Evolutionary conservation across 2,797 vertebrate species (phyloP), one percentile per base, ranked within the genome.

Genomic region (Poecilia picta): DNA sequence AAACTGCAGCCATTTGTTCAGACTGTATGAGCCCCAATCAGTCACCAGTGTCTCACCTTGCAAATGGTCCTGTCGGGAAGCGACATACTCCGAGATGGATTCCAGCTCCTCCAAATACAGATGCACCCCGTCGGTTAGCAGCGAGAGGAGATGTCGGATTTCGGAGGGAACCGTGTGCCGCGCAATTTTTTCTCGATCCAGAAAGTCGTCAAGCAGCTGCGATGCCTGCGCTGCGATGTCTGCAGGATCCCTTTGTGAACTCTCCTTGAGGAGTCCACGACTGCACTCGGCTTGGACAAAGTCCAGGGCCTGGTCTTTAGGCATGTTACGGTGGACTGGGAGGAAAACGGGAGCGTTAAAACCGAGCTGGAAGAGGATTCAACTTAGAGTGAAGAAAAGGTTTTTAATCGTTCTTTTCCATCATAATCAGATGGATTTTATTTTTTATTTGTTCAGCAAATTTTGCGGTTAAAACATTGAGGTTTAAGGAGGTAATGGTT

Each of bases 291-390:
- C 88, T 71, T 87, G 88, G 75, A 94, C 72, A 62, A 97, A 92
- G 87, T 95, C 90, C 95, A 96, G 84, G 31, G 95, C 95, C 84
- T 96, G 96, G 82, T 97, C 95, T 93, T 96, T 95, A 83, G 96
- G 94, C 95, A 96, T 91, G 81, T 95, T 95, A 81, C 89, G 90
- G 85, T 95, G 94, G 87, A 96, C 96, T 95, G 87, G 79, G 88
- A 36, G 85, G 87, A 74, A 91, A 86, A 82, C 68, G 70, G 66
- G 36, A 85, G 53, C 12, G 53, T 93, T 83, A 88, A 41, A 43
- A 25, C 11, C 53, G 76, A 75, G 10, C 12, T 62, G 78, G 85
- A 39, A 76, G 23, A n/a, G 59, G 59, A 73, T 46, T 55, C 25
- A 62, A 46, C 20, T 39, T 57, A 75, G 68, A 46, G 64, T 85